Conservation (phyloP, 1,140 invertebrate genomes). For the Archivesica marissinica region DNA sequence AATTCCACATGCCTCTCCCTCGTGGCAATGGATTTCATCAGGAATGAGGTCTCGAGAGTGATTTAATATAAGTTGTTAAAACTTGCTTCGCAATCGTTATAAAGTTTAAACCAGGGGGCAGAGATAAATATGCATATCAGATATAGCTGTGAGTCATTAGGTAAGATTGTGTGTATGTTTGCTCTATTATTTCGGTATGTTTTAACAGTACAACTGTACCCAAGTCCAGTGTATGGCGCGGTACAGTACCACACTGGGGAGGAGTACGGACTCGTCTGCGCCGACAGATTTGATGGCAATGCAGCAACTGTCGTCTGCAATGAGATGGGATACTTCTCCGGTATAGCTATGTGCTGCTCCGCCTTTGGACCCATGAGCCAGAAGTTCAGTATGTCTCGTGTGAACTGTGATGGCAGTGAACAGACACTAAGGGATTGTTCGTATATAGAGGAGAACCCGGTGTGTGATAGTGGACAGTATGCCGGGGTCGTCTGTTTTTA, state of each 20-base stretch:
- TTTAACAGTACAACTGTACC: constrained; percentile 43
- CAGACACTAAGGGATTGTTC: constrained; percentile 26
- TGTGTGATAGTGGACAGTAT: constrained; percentile 52
- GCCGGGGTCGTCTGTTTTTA: constrained; percentile 55
- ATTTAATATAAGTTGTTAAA: no score
- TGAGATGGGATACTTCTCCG: constrained; percentile 63
- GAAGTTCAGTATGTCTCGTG: constrained; percentile 1
- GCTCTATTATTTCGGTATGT: no score
- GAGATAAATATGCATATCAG: no score
- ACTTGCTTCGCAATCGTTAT: no score
- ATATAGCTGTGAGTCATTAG: no score
- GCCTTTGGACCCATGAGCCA: constrained; percentile 41
- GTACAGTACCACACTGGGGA: constrained; percentile 51
- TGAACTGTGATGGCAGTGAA: constrained; percentile 40
- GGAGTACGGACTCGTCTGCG: constrained; percentile 71
- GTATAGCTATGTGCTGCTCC: constrained; percentile 57
- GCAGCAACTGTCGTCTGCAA: constrained; percentile 74
- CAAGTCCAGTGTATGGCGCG: constrained; percentile 32
- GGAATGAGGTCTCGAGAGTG: no score
- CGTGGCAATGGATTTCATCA: no score
- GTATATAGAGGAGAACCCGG: not conserved
- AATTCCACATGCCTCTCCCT: no score
- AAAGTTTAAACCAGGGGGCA: no score
- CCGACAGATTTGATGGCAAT: constrained; percentile 69
- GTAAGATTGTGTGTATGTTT: no score